Evolutionary conservation across 2,113 vertebrate genomes (phyloP).

Genomic region (Crypturellus undulatus): DNA sequence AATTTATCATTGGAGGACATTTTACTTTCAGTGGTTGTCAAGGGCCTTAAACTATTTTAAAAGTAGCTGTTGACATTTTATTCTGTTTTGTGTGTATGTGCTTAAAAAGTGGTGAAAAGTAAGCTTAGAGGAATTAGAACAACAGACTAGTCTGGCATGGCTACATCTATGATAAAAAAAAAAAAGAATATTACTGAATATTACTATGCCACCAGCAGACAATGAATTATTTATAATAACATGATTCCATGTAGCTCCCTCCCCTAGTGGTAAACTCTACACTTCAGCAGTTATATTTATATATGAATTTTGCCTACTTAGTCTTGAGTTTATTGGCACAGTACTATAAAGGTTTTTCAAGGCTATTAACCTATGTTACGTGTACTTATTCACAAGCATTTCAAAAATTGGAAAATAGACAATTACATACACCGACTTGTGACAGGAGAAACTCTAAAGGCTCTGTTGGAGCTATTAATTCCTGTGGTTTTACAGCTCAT

Average conservation of each 20-base stretch:
- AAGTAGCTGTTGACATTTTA: background rate
- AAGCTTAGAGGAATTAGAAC: background rate
- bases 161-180: background rate
- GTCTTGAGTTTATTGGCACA: background rate
- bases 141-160: background rate
- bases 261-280: background rate
- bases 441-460: background rate
- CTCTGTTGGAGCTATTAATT: background rate
- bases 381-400: background rate
- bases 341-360: background rate
- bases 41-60: background rate
- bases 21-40: background rate
- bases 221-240: background rate
- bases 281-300: background rate
- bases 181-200: background rate
- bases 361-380: background rate
- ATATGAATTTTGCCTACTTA: background rate
- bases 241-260: background rate
- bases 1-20: background rate
- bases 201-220: background rate
- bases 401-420: background rate
- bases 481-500: background rate
- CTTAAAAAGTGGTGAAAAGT: background rate
- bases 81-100: background rate
- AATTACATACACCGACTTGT: background rate